Conservation (phyloP, 2,113 vertebrate species). For the Eolophus roseicapilla region DNA sequence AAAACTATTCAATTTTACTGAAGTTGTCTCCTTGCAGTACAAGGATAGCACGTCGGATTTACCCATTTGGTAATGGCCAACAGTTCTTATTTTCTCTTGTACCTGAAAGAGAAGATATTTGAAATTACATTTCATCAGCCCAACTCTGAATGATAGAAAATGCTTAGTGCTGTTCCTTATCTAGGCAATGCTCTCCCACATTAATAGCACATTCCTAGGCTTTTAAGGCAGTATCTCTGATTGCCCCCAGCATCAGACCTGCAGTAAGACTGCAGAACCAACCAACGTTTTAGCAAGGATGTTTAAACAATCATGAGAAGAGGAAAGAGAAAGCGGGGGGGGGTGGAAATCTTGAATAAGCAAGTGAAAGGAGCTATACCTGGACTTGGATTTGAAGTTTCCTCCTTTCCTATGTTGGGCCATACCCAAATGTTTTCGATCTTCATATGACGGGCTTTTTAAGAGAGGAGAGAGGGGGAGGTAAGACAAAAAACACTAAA, state of each 20-base stretch:
- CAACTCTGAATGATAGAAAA: background rate
- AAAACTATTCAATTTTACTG: background rate
- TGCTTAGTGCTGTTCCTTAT: background rate
- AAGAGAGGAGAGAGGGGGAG: background rate
- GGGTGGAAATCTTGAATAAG: background rate
- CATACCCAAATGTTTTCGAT: constrained; percentile 85
- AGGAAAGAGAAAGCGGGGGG: background rate
- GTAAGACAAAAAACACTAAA: background rate
- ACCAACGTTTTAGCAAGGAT: background rate
- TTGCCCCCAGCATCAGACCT: background rate
- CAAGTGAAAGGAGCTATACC: constrained; percentile 50
- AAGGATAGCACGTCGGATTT: background rate
- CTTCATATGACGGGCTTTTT: constrained; percentile 88
- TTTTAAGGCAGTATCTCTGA: background rate
- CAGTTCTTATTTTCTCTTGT: constrained; percentile 73
- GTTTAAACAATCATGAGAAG: background rate
- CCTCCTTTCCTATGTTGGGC: constrained; percentile 73
- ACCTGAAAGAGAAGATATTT: constrained; percentile 55
- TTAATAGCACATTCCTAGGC: background rate
- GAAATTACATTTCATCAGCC: background rate
- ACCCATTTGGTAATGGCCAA: background rate
- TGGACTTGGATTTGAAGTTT: constrained; percentile 78
- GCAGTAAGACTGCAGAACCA: background rate
- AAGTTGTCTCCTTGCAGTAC: background rate
- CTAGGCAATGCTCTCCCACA: background rate